Evolutionary conservation across 2,797 vertebrate species (phyloP), one percentile per base, ranked within the genome.

Genomic region (Falco berigora): DNA sequence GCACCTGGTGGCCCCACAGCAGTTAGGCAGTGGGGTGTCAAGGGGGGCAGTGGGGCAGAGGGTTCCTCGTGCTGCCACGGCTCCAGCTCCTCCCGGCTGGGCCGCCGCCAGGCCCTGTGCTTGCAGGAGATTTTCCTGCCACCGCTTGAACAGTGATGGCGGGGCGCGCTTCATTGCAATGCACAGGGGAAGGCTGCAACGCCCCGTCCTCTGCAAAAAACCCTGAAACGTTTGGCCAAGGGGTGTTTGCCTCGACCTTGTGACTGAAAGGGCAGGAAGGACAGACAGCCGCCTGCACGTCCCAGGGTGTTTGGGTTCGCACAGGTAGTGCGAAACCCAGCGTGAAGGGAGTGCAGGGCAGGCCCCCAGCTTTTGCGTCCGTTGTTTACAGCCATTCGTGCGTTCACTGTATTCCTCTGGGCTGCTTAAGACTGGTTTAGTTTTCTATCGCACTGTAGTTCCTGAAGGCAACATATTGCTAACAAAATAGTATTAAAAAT

Each of bases 271-370:
- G 32, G 20, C 21, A 44, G 52, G 79, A 62, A 94, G 44, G 64
- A 17, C 44, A 44, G 74, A 44, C 0, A 8, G 19, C 1, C 0
- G 4, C 72, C 81, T n/a, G 7, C 47, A 11, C 7, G 2, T 10
- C 21, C 30, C 56, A 58, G 49, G 49, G 28, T 72, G 24, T 47
- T 4, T 38, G 44, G n/a, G 25, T 23, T 63, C 64, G 24, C 4
- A 17, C 20, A 71, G 15, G 36, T 55, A 24, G 14, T 22, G 56
- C 36, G 58, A 72, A 83, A 62, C 17, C 24, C 34, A 40, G 11
- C 2, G 5, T 46, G 32, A 30, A 21, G 8, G n/a, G 6, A 63
- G 30, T 1, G 2, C 21, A 28, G 50, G 49, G 44, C 47, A 56
- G 61, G 12, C 5, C 8, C 30, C 32, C 2, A 5, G 40, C 14